Evolutionary conservation across 2,888 invertebrate genomes (phyloP), one percentile per base, ranked within the genome.

Genomic region (Crematogaster levior): DNA sequence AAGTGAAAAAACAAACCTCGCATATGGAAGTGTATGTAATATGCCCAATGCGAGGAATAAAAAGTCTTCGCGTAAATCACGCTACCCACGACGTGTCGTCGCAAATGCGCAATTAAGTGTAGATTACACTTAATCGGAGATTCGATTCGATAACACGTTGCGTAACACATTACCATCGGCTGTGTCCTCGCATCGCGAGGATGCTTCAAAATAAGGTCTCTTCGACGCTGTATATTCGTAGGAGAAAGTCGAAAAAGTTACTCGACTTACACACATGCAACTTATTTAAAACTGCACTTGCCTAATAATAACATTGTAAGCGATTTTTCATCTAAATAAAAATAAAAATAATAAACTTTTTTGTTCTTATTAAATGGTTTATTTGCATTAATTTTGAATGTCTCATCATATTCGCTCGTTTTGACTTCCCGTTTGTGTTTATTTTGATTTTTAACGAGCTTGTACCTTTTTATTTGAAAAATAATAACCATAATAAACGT

Each of bases 91-190:
- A 77, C 43, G 68, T 77, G 77, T 77, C 77, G 43, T 77, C 68
- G 68, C 40, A 68, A 77, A 68, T 43, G 53, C 68, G 56, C 68
- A 68, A 77, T 77, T 68, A 77, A 77, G 56, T 53, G 30, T 21
- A 12, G 21, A 77, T 77, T 56, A 77, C 53, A 51, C 63, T 51
- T 37, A 27, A 51, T 21, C 18, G 56, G 30, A 66, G 80, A 80
- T 80, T 61, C 73, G 80, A 48, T 74, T 60, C 80, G 74, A 80
- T 80, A 80, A 80, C 58, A 15, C 60, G 15, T 80, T 80, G 60
- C 27, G 24, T 48, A 80, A 80, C 27, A 27, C n/a, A n/a, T 43
- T 40, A 30, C 68, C 30, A 10, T 77, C 77, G 77, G 68, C 75
- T 30, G 43, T 77, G 53, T 77, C 40, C 77, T 77, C 77, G 68